A percentile compares a stretch with the other conserved stretches of the same genome.
Conservation (phyloP, 2,113 vertebrate species). For the Corydoras sp. region DNA sequence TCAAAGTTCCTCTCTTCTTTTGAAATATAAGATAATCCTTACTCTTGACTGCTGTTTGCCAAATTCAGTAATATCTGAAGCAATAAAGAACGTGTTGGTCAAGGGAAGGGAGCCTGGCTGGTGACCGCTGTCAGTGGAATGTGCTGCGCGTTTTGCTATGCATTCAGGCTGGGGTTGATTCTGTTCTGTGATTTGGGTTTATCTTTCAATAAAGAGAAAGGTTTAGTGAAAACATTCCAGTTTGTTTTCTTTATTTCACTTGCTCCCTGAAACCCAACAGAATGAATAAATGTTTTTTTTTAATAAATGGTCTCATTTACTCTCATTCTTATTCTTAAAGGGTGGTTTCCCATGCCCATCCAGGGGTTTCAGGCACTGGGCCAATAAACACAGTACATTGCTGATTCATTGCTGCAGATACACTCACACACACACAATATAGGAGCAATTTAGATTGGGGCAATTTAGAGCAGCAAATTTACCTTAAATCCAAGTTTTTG, state of each 20-base stretch:
- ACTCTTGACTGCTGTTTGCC: slow-evolving; percentile 16
- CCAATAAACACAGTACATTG: too few relatives aligned
- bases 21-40: not conserved
- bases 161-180: not conserved
- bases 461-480: too few relatives aligned
- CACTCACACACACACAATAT: too few relatives aligned
- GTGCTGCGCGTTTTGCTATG: slow-evolving; percentile 11
- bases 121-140: not conserved
- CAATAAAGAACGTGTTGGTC: slow-evolving; percentile 7
- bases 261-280: not conserved
- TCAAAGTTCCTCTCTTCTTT: not conserved
- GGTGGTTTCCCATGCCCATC: too few relatives aligned
- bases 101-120: not conserved
- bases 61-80: slow-evolving; percentile 33
- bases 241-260: not conserved
- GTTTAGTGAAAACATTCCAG: not conserved
- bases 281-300: too few relatives aligned
- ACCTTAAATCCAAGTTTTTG: too few relatives aligned
- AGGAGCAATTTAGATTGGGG: too few relatives aligned
- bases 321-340: too few relatives aligned
- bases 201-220: slow-evolving; percentile 9
- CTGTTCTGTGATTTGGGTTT: not conserved
- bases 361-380: too few relatives aligned
- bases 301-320: too few relatives aligned
- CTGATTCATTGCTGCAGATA: too few relatives aligned